Evolutionary conservation across 2,797 vertebrate genomes (phyloP), one percentile per base, ranked within the genome.

Genomic region (Cossypha heuglini): DNA sequence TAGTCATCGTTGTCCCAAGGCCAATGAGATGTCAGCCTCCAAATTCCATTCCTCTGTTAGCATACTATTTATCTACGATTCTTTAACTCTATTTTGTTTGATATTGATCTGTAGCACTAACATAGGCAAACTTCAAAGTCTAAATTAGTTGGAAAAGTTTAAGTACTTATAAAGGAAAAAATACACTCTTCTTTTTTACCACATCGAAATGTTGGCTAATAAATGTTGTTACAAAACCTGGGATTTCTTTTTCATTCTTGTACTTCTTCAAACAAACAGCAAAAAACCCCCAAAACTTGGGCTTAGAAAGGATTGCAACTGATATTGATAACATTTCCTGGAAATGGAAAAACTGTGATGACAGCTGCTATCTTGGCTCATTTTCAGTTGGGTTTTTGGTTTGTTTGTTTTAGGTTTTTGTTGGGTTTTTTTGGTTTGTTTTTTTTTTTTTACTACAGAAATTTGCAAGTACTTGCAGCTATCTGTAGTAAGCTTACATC

Each of bases 251-350:
- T 95, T 67, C 10, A 52, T 90, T 93, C 88, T 88, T 91, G 14
- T 81, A 54, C 20, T 87, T 91, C 14, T 73, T 17, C 28, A 69
- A 40, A 72, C 42, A 58, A 52, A 58, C 48, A 71, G 66, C 3
- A 59, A 63, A 64, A 68, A 45, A 59, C 45, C 5, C 3, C 11
- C 12, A 63, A 80, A 94, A 74, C 37, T 45, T 79, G 37, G 77
- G 45, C 52, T 95, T 91, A 96, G 85, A 88, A 91, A 78, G 59
- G 74, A 90, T 95, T 96, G 35, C 48, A 35, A 94, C 66, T 92
- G 64, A 83, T 94, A 92, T 93, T 93, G 78, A 90, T 97, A 90
- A 86, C 92, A 72, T 97, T 97, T 97, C 95, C 91, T 95, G 85
- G 92, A 96, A 94, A 94, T 85, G 64, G 89, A 94, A 90, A 93